These are phyloP conservation scores for Axis porcinus DNA, from an alignment of 2,113 vertebrate genomes.

Conservation along the genomic window DNA sequence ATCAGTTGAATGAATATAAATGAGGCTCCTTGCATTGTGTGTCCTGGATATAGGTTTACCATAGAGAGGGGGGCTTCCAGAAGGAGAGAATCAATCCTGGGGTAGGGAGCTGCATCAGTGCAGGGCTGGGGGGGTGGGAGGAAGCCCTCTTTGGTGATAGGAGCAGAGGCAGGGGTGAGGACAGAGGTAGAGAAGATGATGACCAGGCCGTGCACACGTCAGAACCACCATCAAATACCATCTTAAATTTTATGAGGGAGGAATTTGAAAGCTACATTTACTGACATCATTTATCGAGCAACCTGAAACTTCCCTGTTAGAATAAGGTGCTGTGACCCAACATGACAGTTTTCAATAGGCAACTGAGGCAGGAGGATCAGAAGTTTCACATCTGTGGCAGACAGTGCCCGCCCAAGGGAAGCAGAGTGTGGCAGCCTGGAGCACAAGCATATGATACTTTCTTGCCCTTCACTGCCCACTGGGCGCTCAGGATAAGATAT, in stretches of 20 bases:
- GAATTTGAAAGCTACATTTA: neutral
- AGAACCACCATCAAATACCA: rapidly evolving
- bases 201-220: neutral
- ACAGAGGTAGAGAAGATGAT: neutral
- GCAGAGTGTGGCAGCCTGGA: neutral
- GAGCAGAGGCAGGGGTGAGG: neutral
- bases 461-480: neutral
- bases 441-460: neutral
- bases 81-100: neutral
- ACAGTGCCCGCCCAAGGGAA: neutral
- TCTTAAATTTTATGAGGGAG: neutral
- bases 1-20: neutral
- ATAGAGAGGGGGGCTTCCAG: neutral
- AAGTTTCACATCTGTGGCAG: neutral
- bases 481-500: neutral
- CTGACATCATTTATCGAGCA: neutral
- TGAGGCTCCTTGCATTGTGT: neutral
- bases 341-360: neutral
- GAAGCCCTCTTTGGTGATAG: neutral
- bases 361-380: neutral
- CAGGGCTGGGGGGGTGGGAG: neutral
- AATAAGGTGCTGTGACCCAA: neutral
- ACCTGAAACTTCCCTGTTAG: neutral
- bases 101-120: neutral
- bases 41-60: neutral